Base-by-base conservation (phyloP, 2,113 vertebrate genomes). In the Epinephelus moara region DNA sequence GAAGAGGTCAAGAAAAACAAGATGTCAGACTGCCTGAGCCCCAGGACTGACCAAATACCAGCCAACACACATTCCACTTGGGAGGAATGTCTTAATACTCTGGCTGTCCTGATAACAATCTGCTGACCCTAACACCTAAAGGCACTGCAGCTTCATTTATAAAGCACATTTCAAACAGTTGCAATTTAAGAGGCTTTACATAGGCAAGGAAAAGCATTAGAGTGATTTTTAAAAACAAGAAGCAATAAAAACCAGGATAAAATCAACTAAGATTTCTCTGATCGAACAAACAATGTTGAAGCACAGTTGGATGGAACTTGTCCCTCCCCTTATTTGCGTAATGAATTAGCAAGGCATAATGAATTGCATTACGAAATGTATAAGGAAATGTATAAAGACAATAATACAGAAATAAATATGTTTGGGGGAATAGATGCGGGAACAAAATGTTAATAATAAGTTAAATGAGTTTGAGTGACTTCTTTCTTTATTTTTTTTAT, bases 1-100 rank as follows among this genome's bases (percentile, higher is more conserved):
- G 0, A 45, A 61, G 71, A 74, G 71, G 71, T 50, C 57, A 33
- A 50, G 57, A 74, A 45, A 17, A 50, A 61, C 25, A 33, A 50
- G 57, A 62, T 12, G 27, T 8, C 57, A 49, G 71, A 10, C 27
- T n/a, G 25, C n/a, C 45, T 33, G 45, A 59, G 23, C 19, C 47
- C 57, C 50, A 19, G 3, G 37, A 71, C 40, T 2, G 9, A 14
- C 21, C 21, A 56, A 11, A 45, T 45, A 14, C 67, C 19, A 53
- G 66, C 45, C 66, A 33, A 70, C 25, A 69, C 69, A 25, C 37
- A 30, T 13, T 27, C n/a, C 53, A 19, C 2, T 30, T 50, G 25
- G 47, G 47, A 68, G 25, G 45, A 30, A 30, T 30, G 4, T 5
- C 30, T 30, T 4, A 30, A 30, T 30, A 30, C 30, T 30, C 30